Base-by-base conservation (phyloP, 1,140 invertebrate genomes). In the Ylistrum balloti region DNA sequence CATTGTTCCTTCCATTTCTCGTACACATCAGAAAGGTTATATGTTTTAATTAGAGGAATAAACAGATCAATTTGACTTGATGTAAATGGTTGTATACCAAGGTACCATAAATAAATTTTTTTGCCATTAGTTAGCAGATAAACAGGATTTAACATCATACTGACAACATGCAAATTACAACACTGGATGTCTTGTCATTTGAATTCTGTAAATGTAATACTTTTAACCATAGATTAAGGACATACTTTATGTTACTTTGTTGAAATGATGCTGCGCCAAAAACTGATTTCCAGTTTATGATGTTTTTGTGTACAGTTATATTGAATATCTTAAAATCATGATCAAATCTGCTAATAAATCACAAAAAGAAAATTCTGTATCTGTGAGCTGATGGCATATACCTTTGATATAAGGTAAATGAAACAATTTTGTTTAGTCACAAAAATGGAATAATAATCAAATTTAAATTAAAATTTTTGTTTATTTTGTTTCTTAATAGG, bases 1-100 rank as follows among this genome's bases (percentile, higher is more conserved):
- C 56, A 28, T 74, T 74, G 56, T 74, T n/a, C 56, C 56, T 74
- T 74, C 22, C 56, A 74, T 74, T 74, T 74, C 56, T 74, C 56
- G 56, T 74, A 74, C 28, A 74, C 56, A 74, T 74, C 17, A 74
- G 15, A 74, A 74, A 17, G 56, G 11, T 28, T 22, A 28, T 28
- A 7, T 74, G 22, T 74, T 74, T 74, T 74, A 20, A n/a, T 28
- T 5, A 74, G 56, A 17, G 5, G 9, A 28, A 74, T 28, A 74
- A 28, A 28, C 56, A 17, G 56, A 74, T 74, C 56, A 74, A 5
- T n/a, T 7, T n/a, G 56, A 74, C 56, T 74, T 1, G 5, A 74
- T 28, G 5, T 0, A 28, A n/a, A 74, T 74, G 22, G 22, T 74
- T 74, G n/a, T n/a, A 74, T 74, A 74, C 56, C n/a, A 28, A 5